phyloP scores from a whole-genome alignment of 2,888 invertebrate species.

The Sarcophaga carnaria region DNA sequence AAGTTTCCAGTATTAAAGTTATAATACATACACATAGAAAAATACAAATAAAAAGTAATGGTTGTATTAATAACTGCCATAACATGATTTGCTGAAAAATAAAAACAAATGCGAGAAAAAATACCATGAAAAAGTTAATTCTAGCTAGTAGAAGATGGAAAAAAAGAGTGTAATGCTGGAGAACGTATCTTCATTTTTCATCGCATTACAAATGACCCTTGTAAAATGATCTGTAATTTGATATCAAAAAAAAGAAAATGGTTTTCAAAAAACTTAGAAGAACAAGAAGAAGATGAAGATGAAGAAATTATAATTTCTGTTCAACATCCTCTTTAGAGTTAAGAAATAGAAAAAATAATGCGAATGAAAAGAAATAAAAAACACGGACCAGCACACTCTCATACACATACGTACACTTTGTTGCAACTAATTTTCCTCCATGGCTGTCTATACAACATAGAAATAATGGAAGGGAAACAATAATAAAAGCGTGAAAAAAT shows the following conservation, averaged over 20 bases:
- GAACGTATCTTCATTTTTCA: slow-evolving; percentile 49
- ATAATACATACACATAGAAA: no score
- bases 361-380: slow-evolving; percentile 5
- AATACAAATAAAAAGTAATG: no score
- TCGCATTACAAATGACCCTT: slow-evolving; percentile 58
- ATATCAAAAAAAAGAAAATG: slow-evolving; percentile 27
- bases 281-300: slow-evolving; percentile 6
- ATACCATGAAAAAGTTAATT: no score
- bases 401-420: not conserved
- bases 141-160: no score
- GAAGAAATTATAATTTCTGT: slow-evolving; percentile 13
- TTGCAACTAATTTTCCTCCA: slow-evolving; percentile 53
- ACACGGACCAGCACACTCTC: slow-evolving; percentile 12
- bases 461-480: slow-evolving; percentile 35
- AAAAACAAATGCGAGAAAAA: no score
- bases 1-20: no score
- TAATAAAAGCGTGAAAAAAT: not conserved
- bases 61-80: no score
- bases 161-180: no score
- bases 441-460: not conserved
- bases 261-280: not conserved
- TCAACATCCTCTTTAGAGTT: no score
- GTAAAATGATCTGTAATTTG: slow-evolving; percentile 61
- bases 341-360: slow-evolving; percentile 12
- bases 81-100: no score